Base-by-base conservation (phyloP, 2,888 invertebrate species). In the Drosophila aldrichi region DNA sequence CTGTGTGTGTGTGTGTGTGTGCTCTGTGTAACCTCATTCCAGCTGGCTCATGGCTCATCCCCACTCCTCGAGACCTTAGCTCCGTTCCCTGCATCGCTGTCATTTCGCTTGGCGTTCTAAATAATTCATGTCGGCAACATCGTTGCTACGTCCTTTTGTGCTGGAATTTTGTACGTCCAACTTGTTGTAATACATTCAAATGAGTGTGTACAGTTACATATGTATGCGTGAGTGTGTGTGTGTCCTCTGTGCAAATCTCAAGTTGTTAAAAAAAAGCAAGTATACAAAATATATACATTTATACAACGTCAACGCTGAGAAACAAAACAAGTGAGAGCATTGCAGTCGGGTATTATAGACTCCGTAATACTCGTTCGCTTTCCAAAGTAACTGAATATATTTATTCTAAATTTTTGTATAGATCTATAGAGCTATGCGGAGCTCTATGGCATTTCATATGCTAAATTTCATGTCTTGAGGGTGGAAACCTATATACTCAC, bases 181-280 rank as follows among this genome's bases (percentile, higher is more conserved):
- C 89, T 78, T 84, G 86, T 80, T 88, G 76, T 89, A 78, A 76
- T 79, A 79, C 88, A 84, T 84, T 87, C 80, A 84, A 87, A 89
- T 89, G 81, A 78, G 77, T 71, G 44, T 71, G 38, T 71, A 52
- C 58, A 44, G 51, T n/a, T 34, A 38, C 44, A 32, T 41, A n/a
- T 65, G 51, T 44, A 38, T 48, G 44, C 44, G 48, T 49, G 48
- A 20, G 38, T 69, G 43, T 48, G 41, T 43, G 43, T 71, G 25
- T 40, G 59, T 20, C 49, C 54, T 55, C 71, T 78, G 52, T 74
- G 64, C 55, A 87, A 86, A 80, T 82, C 78, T 80, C 83, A 78
- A 82, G 84, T 77, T 86, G 75, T 70, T 68, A 9, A 65, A 43
- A 40, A 40, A 54, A 54, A 40, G n/a, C 40, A 40, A 40, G 54